phyloP scores from a whole-genome alignment of 2,797 vertebrate species.

The Chelidonichthys spinosus region DNA sequence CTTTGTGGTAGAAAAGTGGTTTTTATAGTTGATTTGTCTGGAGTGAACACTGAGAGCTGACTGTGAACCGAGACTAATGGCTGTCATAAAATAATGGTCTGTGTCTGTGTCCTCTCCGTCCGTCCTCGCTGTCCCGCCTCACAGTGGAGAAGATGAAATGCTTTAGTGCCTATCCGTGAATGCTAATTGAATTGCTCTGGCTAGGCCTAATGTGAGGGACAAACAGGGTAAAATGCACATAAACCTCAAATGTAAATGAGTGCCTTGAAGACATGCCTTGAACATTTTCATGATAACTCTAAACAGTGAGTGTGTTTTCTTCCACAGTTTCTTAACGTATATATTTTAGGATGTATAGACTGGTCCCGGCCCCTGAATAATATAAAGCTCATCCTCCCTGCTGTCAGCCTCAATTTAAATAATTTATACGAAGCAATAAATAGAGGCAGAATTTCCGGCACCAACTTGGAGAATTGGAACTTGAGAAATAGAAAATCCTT shows the following conservation, averaged over 20 bases:
- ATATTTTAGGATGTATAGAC: conserved; percentile 62
- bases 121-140: conserved; percentile 46
- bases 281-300: conserved; percentile 15
- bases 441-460: conserved; percentile 63
- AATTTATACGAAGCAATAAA: conserved; percentile 73
- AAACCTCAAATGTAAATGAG: conserved; percentile 39
- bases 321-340: background rate
- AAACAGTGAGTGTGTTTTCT: background rate
- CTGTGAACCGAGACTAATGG: conserved; percentile 62
- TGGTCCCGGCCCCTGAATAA: conserved; percentile 67
- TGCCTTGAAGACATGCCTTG: conserved; percentile 51
- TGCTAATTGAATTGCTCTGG: conserved; percentile 68
- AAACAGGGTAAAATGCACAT: conserved; percentile 56
- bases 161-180: conserved; percentile 58
- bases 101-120: conserved; percentile 66
- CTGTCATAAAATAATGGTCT: conserved; percentile 67
- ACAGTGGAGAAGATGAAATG: conserved; percentile 61
- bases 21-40: conserved; percentile 43
- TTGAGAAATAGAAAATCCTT: conserved; percentile 65
- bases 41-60: conserved; percentile 24
- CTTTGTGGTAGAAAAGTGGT: conserved; percentile 21
- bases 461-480: conserved; percentile 59
- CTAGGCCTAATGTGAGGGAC: conserved; percentile 47
- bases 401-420: conserved; percentile 75
- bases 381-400: conserved; percentile 67